These are phyloP conservation scores for Tangara arthus DNA, from an alignment of 2,797 vertebrate species.

Conservation along the genomic window DNA sequence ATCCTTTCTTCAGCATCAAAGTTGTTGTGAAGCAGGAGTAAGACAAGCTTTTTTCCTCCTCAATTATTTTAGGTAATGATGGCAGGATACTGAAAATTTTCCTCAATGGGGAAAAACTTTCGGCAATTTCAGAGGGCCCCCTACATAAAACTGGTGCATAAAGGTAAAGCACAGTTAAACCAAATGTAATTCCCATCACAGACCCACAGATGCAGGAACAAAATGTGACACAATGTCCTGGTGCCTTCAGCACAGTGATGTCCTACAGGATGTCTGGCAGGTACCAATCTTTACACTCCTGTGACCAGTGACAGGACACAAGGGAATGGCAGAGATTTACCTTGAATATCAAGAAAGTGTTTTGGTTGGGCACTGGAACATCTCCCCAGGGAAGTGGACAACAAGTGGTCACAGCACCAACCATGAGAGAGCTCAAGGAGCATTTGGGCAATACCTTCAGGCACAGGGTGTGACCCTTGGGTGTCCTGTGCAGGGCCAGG, in stretches of 20 bases:
- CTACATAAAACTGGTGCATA: background rate
- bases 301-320: background rate
- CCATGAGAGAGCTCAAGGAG: background rate
- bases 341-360: background rate
- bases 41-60: background rate
- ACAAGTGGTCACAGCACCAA: background rate
- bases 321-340: background rate
- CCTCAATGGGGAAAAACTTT: background rate
- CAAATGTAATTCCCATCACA: background rate
- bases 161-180: background rate
- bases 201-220: background rate
- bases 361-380: background rate
- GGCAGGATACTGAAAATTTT: background rate
- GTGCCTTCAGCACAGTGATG: background rate
- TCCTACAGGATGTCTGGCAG: background rate
- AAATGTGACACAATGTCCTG: background rate
- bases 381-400: background rate
- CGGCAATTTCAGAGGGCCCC: background rate
- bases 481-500: background rate
- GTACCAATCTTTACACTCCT: too few relatives aligned
- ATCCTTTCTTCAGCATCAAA: conserved; percentile 7
- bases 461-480: background rate
- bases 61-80: background rate
- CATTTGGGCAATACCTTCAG: background rate
- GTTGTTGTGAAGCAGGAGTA: background rate